Base-by-base conservation (phyloP, 2,888 invertebrate species). In the Papilio gigon region DNA sequence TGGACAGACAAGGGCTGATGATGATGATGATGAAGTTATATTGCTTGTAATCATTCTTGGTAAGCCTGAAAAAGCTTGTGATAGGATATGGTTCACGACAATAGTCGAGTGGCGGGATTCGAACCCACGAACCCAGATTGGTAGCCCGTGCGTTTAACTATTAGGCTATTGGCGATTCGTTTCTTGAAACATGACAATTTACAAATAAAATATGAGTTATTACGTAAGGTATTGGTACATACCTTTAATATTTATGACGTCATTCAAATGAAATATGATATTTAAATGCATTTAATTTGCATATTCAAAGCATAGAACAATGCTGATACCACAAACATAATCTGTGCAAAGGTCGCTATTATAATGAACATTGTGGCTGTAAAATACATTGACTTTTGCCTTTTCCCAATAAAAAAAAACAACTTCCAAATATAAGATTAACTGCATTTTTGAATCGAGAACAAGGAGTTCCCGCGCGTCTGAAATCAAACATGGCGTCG, bases 401-500 rank as follows among this genome's bases (percentile, higher is more conserved):
- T 53, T 27, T 30, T 9, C 27, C 6, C 8, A 8, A n/a, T 27
- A 17, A n/a, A 27, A 27, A 53, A 53, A 53, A 30, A 56, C 8
- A n/a, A 12, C 12, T 12, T 33, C 4, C 22, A 11, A 25, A 50
- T n/a, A 6, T 11, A 0, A 12, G 11, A 47, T n/a, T n/a, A 30
- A 14, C 25, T 27, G 9, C n/a, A 17, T 30, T 56, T 56, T 56
- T 56, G 30, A 56, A 30, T 56, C 30, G 30, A 56, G 30, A 27
- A 56, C 53, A 56, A n/a, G 6, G n/a, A 61, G 27, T 62, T 62
- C 14, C 62, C 33, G 25, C 44, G 59, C 35, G 35, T 40, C 25
- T 22, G 17, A 25, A 61, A 60, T 35, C 17, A 27, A 66, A 59
- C 35, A 44, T 33, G 35, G 35, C 47, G 59, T 33, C 65, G 44